Base-by-base conservation (phyloP, 2,113 vertebrate species). In the Callorhinus ursinus region DNA sequence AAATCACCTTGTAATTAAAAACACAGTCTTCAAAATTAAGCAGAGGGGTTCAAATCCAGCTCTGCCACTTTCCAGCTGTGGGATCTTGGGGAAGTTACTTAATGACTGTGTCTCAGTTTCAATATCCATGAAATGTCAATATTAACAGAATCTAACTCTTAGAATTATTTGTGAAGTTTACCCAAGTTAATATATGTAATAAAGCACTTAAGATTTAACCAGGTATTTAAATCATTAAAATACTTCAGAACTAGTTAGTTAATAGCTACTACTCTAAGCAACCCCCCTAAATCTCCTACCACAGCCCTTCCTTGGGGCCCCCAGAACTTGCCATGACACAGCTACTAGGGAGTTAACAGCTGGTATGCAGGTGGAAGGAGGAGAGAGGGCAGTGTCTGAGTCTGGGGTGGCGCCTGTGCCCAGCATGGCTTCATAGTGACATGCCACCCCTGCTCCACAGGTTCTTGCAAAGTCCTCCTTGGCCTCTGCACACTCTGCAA, bases 1-100 rank as follows among this genome's bases (percentile, higher is more conserved):
- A 96, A 88, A 63, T n/a, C 87, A 88, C 81, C 36, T 84, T 80
- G 86, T 76, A 18, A 91, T 76, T 88, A 88, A 95, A 80, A 79
- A 61, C 12, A 71, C 11, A 9, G 7, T 49, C 69, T 92, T 89
- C 55, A 74, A 59, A 88, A 46, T 55, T 46, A 83, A 82, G 36
- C 65, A 14, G 11, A 95, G 6, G 11, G 24, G 9, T 57, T 76
- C 63, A 71, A 57, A 10, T 10, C 33, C 36, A 80, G 63, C 76
- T 63, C 33, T 63, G 51, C 42, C 13, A 19, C 85, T 94, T 92
- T 82, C 90, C 51, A 51, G 49, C 79, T 88, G n/a, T n/a, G 91
- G 19, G 65, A 72, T 21, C 53, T 74, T 71, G 24, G 31, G 33
- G 65, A 89, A 55, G 39, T 49, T 33, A 24, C 36, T 42, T n/a